Evolutionary conservation across 1,140 invertebrate species (phyloP), one percentile per base, ranked within the genome.

Genomic region (Proctacanthus coquilletti): DNA sequence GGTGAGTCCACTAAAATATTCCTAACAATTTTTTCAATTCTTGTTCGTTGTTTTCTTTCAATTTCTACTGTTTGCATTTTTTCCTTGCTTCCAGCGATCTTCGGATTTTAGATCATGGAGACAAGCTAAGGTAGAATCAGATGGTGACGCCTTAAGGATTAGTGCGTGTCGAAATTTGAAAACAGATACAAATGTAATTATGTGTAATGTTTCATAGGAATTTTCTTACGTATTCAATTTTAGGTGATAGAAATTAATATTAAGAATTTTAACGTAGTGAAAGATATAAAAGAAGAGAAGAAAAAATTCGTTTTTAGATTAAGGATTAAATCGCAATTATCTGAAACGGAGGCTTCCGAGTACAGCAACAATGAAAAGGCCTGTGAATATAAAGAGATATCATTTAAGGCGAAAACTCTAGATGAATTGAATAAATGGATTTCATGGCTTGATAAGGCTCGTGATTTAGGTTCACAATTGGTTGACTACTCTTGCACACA

Each of bases 81-180:
- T 39, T 30, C 33, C 35, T 15, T 23, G 9, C 29, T 19, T 39
- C 0, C 18, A 58, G 55, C 52, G 55, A 44, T 53, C 56, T 43
- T 54, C 55, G 30, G 55, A 58, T 25, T 58, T 54, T 42, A 55
- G 55, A 39, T 58, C 55, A n/a, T 58, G 55, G 55, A 51, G 53
- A 21, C 55, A 57, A 44, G 52, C 56, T 18, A 58, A 58, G 39
- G 48, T 58, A 34, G 55, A 58, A 35, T 53, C 58, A 18, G 54
- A 58, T 21, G 55, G 55, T 11, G 55, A 58, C 42, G 20, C 53
- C 38, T 34, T 58, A 45, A 53, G 49, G 41, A 58, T 58, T 36
- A 58, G 53, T 45, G 51, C 55, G 27, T 46, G 52, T 27, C 55
- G 55, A 10, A 52, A 49, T 43, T 39, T 38, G 30, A 58, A 58